Percentiles rank a stretch among this genome's conserved stretches.
phyloP scores from a whole-genome alignment of 2,113 vertebrate genomes.

The Ariopsis seemanni region DNA sequence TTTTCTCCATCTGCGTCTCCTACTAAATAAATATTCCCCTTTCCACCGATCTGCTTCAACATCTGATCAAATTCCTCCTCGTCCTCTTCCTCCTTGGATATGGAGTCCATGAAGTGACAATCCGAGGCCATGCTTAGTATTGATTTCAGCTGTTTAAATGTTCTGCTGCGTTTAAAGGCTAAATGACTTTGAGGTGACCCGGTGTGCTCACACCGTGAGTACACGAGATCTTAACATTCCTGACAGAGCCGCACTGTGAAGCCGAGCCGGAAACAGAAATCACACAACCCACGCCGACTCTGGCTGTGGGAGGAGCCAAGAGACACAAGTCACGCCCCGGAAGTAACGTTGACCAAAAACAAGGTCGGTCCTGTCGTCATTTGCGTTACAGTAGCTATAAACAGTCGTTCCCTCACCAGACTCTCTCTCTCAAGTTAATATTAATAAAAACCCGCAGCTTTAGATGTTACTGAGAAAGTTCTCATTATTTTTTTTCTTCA shows the following conservation, averaged over 20 bases:
- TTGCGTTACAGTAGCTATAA: neutral
- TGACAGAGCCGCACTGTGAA: neutral
- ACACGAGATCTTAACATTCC: neutral
- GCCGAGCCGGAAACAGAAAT: neutral
- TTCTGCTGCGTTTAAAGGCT: neutral
- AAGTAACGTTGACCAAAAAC: neutral
- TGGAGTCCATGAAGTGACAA: neutral
- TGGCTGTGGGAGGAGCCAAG: neutral
- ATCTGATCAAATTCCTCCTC: constrained; percentile 62
- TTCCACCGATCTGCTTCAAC: constrained; percentile 67
- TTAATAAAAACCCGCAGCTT: no score
- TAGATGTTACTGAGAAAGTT: no score
- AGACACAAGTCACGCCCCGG: neutral
- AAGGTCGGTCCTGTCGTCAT: neutral
- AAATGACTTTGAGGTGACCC: neutral
- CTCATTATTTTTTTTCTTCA: no score
- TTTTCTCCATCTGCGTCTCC: constrained; percentile 59
- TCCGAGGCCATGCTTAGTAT: constrained; percentile 34
- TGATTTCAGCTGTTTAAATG: neutral
- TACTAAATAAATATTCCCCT: constrained; percentile 69
- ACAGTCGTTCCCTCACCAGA: neutral
- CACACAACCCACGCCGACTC: neutral
- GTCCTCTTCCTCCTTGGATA: constrained; percentile 1
- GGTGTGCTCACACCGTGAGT: neutral
- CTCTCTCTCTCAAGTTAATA: neutral